Evolutionary conservation across 2,888 invertebrate species (phyloP), one percentile per base, ranked within the genome.

Genomic region (Watsonalla cultraria): DNA sequence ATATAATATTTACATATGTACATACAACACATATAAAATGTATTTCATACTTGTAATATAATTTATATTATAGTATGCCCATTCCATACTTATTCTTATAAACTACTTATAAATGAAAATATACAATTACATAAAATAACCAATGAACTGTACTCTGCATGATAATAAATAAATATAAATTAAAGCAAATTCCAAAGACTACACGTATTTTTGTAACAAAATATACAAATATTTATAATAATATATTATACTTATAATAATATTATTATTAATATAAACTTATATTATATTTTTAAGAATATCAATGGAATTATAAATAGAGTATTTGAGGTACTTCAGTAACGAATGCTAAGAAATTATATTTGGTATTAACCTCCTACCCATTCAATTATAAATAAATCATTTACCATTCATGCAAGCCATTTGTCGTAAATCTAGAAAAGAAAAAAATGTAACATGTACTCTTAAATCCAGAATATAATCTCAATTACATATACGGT

Each of bases 181-280:
- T 87, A 89, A 89, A 90, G 89, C 89, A 80, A 78, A 72, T 67
- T 76, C 89, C 88, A 89, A 89, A 89, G 88, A 67, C 88, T 82
- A 70, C 56, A 66, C 58, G 61, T 59, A n/a, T 54, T 65, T 65
- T 65, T 66, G 66, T 64, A 58, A 58, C 9, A 45, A 9, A 47
- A 66, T 67, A 76, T 68, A 70, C 57, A 72, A 66, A 72, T 55
- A 68, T 61, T 68, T 59, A 65, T 65, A 60, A 61, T 65, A 64
- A 66, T 59, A 72, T 66, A 68, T 61, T 58, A 64, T 58, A 66
- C 56, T 58, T 61, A 66, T 58, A 60, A 59, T 52, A 56, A 58
- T 55, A 56, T 50, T 56, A 54, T 57, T 24, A 54, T 49, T 47
- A 39, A 46, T 45, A 52, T 54, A 57, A 45, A 51, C 24, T 24